Base-by-base conservation (phyloP, 2,888 invertebrate genomes). In the Caradrina kadenii region DNA sequence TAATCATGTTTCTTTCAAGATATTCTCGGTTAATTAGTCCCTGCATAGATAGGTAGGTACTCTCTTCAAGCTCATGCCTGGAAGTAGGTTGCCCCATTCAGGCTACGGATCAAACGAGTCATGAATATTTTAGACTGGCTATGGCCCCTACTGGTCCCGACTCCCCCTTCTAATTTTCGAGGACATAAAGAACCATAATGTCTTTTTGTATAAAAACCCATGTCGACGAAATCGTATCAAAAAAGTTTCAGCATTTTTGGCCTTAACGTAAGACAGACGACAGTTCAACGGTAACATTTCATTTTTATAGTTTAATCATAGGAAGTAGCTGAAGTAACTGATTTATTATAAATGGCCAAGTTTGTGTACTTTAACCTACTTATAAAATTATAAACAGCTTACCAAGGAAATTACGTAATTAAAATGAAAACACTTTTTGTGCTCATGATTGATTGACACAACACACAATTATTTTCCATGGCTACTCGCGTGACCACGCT, bases 401-500 rank as follows among this genome's bases (percentile, higher is more conserved):
- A 56, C 35, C 26, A 61, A 54, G n/a, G 68, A 48, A 73, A 56
- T 67, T 70, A 63, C 8, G 73, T 49, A 79, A 70, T 72, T 61
- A 66, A 70, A 53, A 76, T 69, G 66, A 74, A 64, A 81, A 77
- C 66, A 82, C 59, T 63, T 83, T 80, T 80, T 76, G 22, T 72
- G 31, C 45, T 17, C 52, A 53, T 76, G 83, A 80, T 82, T 79
- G 84, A 83, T 82, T 82, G 80, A 75, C 71, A 69, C 35, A 60
- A 39, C 72, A 72, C 71, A 72, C 76, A 84, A 82, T 82, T 82
- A 79, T 71, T 73, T 73, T 62, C 65, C 68, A 53, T 65, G 54
- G 69, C 61, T 35, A 76, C 68, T 84, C 48, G 82, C 84, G 81
- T 84, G 83, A 80, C 75, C 62, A 69, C 66, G 76, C 54, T 50